Evolutionary conservation across 2,113 vertebrate genomes (phyloP), one percentile per base, ranked within the genome.

Genomic region (Halcyon senegalensis): DNA sequence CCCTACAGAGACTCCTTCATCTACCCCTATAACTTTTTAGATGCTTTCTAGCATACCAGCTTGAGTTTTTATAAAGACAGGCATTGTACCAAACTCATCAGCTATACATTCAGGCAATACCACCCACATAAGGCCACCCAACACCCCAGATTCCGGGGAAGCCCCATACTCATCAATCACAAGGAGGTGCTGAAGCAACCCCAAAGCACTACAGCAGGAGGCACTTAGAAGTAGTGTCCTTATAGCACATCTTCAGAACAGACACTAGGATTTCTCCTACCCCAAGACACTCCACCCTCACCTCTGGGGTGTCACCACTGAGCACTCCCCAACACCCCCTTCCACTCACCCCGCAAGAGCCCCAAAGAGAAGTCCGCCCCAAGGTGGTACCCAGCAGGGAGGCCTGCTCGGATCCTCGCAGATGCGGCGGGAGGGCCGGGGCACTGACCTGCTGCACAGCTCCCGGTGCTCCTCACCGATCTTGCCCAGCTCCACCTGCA

Each of bases 401-500:
- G 73, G 74, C 69, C 82, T 13, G 39, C 72, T n/a, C 11, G 4
- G 4, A 20, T 82, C 46, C 37, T 0, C 30, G 30, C 46, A 23
- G 46, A 48, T 20, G 39, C 46, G 6, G 43, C 60, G 2, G 10
- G 27, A 51, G 70, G 43, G 43, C 43, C 70, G 5, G 50, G 13
- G 8, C 82, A 73, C 89, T 9, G 62, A 99, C 99, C 98, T 98
- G 95, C 94, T 33, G 20, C 97, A 96, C 12, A 99, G 96, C 11
- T 96, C 97, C 75, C 88, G 95, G 96, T 98, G 94, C 33, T 99
- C 98, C 25, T 99, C 98, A 15, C 92, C 27, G 2, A 98, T 73
- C n/a, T 93, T 98, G 19, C 97, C 97, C 24, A 98, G 93, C 90
- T 98, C 98, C 37, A 98, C 96, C 95, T 99, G 98, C 60, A 99